Evolutionary conservation across 2,888 invertebrate species (phyloP).

Genomic region (Tenthredo scrophulariae): DNA sequence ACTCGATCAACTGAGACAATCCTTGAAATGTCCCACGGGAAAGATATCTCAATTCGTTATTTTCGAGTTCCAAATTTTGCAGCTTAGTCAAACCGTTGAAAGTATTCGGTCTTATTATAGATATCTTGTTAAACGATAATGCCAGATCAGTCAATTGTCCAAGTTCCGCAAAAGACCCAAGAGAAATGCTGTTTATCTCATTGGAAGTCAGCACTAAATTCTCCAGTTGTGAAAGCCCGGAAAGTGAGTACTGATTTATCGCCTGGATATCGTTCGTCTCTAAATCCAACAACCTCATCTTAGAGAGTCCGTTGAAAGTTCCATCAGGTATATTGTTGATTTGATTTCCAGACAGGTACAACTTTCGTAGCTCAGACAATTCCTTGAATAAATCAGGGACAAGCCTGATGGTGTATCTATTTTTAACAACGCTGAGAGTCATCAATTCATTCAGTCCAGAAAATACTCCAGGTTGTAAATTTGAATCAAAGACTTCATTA

Average conservation of each 20-base stretch:
- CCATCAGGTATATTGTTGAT: background rate
- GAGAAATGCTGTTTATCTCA: background rate
- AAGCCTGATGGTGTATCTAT: background rate
- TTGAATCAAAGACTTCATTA: background rate
- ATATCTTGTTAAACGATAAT: conserved; percentile 69
- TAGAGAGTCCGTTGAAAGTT: background rate
- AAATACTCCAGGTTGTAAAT: background rate
- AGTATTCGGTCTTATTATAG: conserved; percentile 61
- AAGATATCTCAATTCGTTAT: conserved; percentile 72
- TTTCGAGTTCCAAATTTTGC: background rate
- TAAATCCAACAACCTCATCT: background rate
- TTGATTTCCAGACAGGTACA: background rate
- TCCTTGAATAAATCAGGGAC: background rate
- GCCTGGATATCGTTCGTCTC: background rate
- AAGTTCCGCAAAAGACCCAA: background rate
- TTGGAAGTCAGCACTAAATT: background rate
- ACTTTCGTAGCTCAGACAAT: background rate
- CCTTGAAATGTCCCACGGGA: conserved; percentile 75
- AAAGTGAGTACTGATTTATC: background rate
- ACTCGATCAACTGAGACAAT: conserved; percentile 72
- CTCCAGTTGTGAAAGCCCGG: background rate
- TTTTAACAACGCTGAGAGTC: background rate
- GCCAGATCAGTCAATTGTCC: conserved; percentile 65
- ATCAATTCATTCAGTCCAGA: background rate
- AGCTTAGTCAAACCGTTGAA: conserved; percentile 3